Percentiles rank a stretch among this genome's conserved stretches.
Evolutionary conservation across 2,113 vertebrate species (phyloP).

Genomic region (Grallaria varia): DNA sequence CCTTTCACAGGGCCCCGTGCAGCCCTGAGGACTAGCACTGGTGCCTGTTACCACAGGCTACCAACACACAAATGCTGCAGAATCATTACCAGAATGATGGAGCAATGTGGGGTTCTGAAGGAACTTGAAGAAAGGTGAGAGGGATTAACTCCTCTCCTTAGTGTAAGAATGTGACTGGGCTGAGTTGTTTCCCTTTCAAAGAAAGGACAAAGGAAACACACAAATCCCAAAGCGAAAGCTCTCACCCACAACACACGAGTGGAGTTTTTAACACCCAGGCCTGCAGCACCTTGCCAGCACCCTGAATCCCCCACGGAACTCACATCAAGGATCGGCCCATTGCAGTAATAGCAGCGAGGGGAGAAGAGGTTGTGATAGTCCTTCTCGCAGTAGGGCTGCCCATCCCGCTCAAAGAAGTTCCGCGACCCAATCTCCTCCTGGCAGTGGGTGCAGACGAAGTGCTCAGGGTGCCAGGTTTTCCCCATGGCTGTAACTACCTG

Average conservation of each 20-base stretch:
- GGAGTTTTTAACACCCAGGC: not conserved
- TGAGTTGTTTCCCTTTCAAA: not conserved
- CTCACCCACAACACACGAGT: not conserved
- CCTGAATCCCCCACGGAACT: conserved; percentile 49
- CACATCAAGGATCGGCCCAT: conserved; percentile 96
- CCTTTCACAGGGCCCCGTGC: not conserved
- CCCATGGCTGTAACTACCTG: conserved; percentile 99
- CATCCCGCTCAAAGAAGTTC: conserved; percentile 97
- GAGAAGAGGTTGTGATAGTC: conserved; percentile 98
- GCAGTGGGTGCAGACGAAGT: conserved; percentile 98
- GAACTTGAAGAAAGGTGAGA: not conserved
- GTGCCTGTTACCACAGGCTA: not conserved
- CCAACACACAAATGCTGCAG: not conserved
- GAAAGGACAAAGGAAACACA: not conserved
- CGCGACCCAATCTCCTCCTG: conserved; percentile 97
- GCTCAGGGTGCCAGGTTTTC: conserved; percentile 97
- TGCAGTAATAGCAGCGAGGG: conserved; percentile 97
- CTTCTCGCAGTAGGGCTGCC: conserved; percentile 96
- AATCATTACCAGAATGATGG: not conserved
- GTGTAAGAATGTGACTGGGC: not conserved
- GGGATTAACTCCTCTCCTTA: not conserved
- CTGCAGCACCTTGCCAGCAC: not conserved
- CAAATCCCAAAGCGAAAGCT: not conserved
- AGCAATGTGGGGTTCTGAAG: not conserved
- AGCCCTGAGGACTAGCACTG: not conserved